phyloP scores from a whole-genome alignment of 35 echinoderm and acorn worm species.

The Apostichopus parvimensis region DNA sequence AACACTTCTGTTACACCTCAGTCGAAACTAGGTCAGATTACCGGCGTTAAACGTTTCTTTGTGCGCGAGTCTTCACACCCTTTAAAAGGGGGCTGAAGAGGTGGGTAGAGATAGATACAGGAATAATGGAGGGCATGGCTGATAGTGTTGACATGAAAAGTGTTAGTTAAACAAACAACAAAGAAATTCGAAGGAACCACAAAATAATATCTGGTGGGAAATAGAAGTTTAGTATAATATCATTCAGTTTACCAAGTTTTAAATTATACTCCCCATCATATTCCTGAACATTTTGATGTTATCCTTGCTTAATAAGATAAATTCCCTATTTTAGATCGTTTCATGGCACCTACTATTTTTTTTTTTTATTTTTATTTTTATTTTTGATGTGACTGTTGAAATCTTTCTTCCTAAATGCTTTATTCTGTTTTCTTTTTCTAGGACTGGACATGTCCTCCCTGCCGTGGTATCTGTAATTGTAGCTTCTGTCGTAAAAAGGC shows the following conservation, averaged over 20 bases:
- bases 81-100: too few relatives aligned
- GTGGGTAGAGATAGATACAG: too few relatives aligned
- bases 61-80: too few relatives aligned
- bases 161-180: too few relatives aligned
- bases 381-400: background rate
- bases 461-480: conserved; percentile 93
- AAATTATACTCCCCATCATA: background rate
- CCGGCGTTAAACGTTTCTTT: too few relatives aligned
- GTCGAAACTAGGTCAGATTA: too few relatives aligned
- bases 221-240: too few relatives aligned
- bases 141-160: too few relatives aligned
- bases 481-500: conserved; percentile 98
- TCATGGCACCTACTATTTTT: background rate
- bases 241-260: background rate
- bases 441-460: conserved; percentile 95
- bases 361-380: background rate
- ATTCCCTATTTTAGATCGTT: background rate
- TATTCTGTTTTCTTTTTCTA: conserved; percentile 45
- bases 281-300: background rate
- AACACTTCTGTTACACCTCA: too few relatives aligned
- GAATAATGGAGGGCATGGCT: too few relatives aligned
- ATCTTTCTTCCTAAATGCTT: background rate
- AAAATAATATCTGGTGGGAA: too few relatives aligned
- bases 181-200: too few relatives aligned
- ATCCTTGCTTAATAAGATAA: background rate